These are phyloP conservation scores for Helostoma temminkii DNA, from an alignment of 2,797 vertebrate genomes.

Conservation along the genomic window DNA sequence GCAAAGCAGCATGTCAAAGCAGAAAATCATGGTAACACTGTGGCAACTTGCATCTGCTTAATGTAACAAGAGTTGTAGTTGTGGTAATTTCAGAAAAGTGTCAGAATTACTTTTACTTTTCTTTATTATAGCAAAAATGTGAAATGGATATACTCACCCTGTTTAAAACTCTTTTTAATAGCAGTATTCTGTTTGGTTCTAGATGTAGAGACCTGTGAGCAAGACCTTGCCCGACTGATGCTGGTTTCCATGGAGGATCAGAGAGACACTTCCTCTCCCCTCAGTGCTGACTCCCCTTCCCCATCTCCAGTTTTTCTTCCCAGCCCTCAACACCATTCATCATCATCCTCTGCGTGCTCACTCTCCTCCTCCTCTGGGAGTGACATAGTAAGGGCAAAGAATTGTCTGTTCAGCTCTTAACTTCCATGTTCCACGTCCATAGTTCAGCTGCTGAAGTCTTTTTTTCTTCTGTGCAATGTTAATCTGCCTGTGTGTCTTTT, in stretches of 20 bases:
- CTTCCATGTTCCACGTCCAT: too few relatives aligned
- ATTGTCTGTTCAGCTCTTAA: neutral
- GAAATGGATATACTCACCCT: neutral
- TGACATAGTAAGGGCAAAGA: slow-evolving; percentile 87
- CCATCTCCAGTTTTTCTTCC: slow-evolving; percentile 90
- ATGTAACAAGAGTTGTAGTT: neutral
- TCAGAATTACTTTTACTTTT: neutral
- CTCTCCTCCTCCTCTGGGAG: slow-evolving; percentile 90
- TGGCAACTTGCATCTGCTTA: neutral
- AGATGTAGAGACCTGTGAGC: slow-evolving; percentile 73
- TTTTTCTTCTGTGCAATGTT: neutral
- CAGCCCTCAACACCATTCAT: slow-evolving; percentile 86
- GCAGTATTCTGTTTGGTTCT: slow-evolving; percentile 2
- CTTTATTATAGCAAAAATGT: neutral
- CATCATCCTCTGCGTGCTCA: slow-evolving; percentile 86
- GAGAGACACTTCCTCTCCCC: slow-evolving; percentile 86
- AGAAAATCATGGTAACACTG: slow-evolving; percentile 79
- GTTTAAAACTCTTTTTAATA: neutral
- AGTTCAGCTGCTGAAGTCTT: neutral
- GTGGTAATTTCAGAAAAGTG: neutral
- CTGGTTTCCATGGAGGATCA: slow-evolving; percentile 82
- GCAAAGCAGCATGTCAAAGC: slow-evolving; percentile 83
- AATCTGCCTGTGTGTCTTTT: neutral
- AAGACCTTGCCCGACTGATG: slow-evolving; percentile 73
- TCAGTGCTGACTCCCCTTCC: slow-evolving; percentile 87